Base-by-base conservation (phyloP, 2,888 invertebrate genomes). In the Platynereis dumerilii region DNA sequence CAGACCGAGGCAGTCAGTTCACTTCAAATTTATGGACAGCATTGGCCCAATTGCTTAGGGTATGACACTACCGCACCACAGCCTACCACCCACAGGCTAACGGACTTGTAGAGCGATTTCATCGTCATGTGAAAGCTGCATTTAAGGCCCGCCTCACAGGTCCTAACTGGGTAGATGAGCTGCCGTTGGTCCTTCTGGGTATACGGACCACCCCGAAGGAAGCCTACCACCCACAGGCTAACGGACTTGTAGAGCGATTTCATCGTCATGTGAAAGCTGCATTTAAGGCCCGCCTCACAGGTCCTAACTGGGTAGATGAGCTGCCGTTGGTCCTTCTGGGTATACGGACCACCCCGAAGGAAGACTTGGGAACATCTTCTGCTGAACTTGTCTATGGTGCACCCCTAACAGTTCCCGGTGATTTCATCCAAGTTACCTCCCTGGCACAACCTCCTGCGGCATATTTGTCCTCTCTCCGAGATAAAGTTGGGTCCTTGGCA, bases 101-200 rank as follows among this genome's bases (percentile, higher is more conserved):
- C 61, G 84, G 83, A 0, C 73, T 83, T 58, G 75, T 85, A 2
- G 83, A 85, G 67, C 70, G 83, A 2, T 78, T 80, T 63, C 85
- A 86, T 68, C 71, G 85, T 1, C 75, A 77, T 7, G 68, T 85
- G 59, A 85, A 83, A 72, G 74, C 82, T 0, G 79, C 85, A 0
- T 66, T 83, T 26, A 77, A 63, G 63, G 67, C 70, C 5, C 34
- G 26, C n/a, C n/a, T n/a, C n/a, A n/a, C n/a, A n/a, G n/a, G n/a
- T n/a, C n/a, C n/a, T n/a, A n/a, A n/a, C n/a, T n/a, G n/a, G n/a
- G n/a, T n/a, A n/a, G n/a, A n/a, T n/a, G n/a, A n/a, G n/a, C n/a
- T n/a, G n/a, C n/a, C n/a, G n/a, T n/a, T n/a, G n/a, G n/a, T n/a
- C n/a, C n/a, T n/a, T n/a, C n/a, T n/a, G n/a, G n/a, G n/a, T n/a